These are phyloP conservation scores for Gryllus longicercus DNA, from an alignment of 2,888 invertebrate species.

Conservation along the genomic window DNA sequence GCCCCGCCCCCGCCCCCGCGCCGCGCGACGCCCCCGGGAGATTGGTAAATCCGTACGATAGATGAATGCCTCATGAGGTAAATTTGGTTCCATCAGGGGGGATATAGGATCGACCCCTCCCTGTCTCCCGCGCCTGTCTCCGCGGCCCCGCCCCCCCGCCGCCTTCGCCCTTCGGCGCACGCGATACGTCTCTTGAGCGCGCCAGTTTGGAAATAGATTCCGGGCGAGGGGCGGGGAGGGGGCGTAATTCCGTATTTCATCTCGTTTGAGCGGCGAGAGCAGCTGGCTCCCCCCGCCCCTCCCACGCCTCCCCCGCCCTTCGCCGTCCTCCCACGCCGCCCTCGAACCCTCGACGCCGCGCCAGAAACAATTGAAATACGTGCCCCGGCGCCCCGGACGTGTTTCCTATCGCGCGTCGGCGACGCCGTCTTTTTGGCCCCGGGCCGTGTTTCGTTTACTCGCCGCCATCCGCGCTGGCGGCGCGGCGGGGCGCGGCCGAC, in stretches of 20 bases:
- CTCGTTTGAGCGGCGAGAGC: not conserved
- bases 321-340: not conserved
- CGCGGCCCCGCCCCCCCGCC: not conserved
- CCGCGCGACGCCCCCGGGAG: not conserved
- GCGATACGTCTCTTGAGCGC: not conserved
- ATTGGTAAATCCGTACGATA: slow-evolving; percentile 20
- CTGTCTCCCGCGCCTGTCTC: not conserved
- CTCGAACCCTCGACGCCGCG: not conserved
- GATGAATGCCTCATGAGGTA: slow-evolving; percentile 26
- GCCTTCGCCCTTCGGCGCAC: not conserved
- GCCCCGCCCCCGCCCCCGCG: not conserved
- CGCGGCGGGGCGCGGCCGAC: no score
- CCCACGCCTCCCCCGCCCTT: not conserved
- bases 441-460: slow-evolving; percentile 17
- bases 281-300: not conserved
- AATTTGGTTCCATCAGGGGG: slow-evolving; percentile 24
- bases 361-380: slow-evolving; percentile 29
- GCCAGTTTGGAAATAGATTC: not conserved
- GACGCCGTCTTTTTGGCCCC: not conserved
- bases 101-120: not conserved
- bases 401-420: not conserved
- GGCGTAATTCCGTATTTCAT: slow-evolving; percentile 23
- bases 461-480: not conserved
- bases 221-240: not conserved
- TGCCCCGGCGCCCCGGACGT: slow-evolving; percentile 18